Percentiles rank a stretch among this genome's conserved stretches.
phyloP scores from a whole-genome alignment of 2,797 vertebrate species.

The Macrochelys suwanniensis region DNA sequence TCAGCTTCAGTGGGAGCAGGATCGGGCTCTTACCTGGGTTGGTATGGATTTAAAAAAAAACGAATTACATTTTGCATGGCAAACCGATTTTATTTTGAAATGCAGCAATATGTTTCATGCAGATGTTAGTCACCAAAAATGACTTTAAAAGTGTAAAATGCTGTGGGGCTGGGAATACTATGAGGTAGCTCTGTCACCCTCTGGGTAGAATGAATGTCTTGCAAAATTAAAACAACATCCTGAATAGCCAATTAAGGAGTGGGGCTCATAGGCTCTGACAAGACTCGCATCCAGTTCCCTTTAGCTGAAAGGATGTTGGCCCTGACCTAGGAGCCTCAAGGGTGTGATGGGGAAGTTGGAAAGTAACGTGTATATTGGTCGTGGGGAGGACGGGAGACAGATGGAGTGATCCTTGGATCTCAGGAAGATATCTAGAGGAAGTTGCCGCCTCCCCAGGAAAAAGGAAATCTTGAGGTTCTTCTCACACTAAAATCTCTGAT shows the following conservation, averaged over 20 bases:
- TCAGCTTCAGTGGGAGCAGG: background rate
- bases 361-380: background rate
- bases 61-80: background rate
- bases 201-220: conserved; percentile 45
- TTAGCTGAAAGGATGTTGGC: conserved; percentile 50
- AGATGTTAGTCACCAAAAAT: background rate
- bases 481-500: background rate
- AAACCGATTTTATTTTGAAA: background rate
- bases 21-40: background rate
- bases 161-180: conserved; percentile 14
- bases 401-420: background rate
- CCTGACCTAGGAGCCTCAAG: conserved; percentile 6
- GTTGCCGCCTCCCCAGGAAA: background rate
- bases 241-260: conserved; percentile 52
- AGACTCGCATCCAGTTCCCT: conserved; percentile 14
- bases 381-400: background rate
- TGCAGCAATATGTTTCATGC: background rate
- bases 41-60: background rate
- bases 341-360: background rate
- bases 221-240: conserved; percentile 3
- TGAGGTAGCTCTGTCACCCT: background rate
- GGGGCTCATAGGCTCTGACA: conserved; percentile 34
- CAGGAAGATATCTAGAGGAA: background rate
- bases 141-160: background rate
- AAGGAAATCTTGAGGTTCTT: background rate